Conservation (phyloP, 2,113 vertebrate species). For the Calidris pygmaea region DNA sequence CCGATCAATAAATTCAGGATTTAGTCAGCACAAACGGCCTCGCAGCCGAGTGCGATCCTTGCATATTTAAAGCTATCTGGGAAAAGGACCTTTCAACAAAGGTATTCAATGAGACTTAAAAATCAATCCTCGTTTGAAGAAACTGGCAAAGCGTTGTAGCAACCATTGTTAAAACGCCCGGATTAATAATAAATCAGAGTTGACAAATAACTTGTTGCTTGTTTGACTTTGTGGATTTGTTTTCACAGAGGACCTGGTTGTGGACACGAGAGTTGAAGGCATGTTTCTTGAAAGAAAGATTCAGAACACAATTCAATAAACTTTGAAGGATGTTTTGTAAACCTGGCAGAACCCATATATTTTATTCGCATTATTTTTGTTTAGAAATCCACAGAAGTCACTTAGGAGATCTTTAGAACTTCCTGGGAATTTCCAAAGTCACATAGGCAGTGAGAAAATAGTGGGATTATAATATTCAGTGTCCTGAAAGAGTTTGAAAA, state of each 20-base stretch:
- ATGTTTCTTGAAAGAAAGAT: not conserved
- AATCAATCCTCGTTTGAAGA: slow-evolving; percentile 34
- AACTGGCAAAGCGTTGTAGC: not conserved
- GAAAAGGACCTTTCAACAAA: slow-evolving; percentile 39
- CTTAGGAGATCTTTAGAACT: not conserved
- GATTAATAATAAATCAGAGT: not conserved
- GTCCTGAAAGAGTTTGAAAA: not conserved
- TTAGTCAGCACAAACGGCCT: slow-evolving; percentile 52
- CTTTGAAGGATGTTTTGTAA: not conserved
- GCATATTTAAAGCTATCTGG: slow-evolving; percentile 42
- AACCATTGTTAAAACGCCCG: not conserved
- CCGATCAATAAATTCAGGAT: not conserved
- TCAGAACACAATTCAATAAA: not conserved
- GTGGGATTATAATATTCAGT: not conserved
- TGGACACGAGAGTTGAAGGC: fast-evolving
- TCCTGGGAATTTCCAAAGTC: not conserved
- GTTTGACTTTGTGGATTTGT: not conserved
- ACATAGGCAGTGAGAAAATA: not conserved
- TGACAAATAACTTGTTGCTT: not conserved
- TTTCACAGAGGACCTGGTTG: not conserved
- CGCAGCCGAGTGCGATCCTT: not conserved
- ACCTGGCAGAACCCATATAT: not conserved
- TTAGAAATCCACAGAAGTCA: not conserved
- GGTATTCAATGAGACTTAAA: slow-evolving; percentile 33
- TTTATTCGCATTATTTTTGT: not conserved